phyloP scores from a whole-genome alignment of 2,113 vertebrate genomes.

The Cyprinodon brontotheroides region DNA sequence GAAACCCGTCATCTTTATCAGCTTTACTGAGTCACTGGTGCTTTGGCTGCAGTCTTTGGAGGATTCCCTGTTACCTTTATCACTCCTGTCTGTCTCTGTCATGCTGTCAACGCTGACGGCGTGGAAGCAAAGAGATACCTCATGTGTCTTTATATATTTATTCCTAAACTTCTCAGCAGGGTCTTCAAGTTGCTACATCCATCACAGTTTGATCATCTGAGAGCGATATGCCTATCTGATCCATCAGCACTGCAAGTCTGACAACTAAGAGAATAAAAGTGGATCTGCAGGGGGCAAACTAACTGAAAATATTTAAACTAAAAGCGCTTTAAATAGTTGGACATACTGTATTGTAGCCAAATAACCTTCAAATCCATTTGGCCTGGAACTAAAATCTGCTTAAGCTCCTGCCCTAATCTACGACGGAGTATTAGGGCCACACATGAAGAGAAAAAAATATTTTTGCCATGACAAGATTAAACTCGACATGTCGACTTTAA shows the following conservation, averaged over 20 bases:
- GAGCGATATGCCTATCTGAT: no score
- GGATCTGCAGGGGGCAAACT: not conserved
- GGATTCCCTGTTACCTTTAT: not conserved
- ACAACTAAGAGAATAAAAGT: not conserved
- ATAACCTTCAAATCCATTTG: not conserved
- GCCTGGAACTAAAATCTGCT: not conserved
- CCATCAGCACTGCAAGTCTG: no score
- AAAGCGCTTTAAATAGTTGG: not conserved
- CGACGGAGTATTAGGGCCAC: no score
- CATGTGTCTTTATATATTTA: not conserved
- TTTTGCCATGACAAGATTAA: no score
- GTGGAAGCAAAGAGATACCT: not conserved
- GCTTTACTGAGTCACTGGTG: no score
- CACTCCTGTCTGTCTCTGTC: not conserved
- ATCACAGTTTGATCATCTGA: not conserved
- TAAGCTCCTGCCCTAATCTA: no score
- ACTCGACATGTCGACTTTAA: no score
- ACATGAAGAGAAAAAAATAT: no score
- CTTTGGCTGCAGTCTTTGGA: not conserved
- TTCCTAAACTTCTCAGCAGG: not conserved
- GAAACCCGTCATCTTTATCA: not conserved
- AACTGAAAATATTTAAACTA: not conserved
- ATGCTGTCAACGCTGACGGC: not conserved
- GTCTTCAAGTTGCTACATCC: not conserved
- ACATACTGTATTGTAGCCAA: not conserved